A percentile compares a stretch with the other conserved stretches of the same genome.
Conservation (phyloP, 1,140 invertebrate species). For the Drosophila obscura region DNA sequence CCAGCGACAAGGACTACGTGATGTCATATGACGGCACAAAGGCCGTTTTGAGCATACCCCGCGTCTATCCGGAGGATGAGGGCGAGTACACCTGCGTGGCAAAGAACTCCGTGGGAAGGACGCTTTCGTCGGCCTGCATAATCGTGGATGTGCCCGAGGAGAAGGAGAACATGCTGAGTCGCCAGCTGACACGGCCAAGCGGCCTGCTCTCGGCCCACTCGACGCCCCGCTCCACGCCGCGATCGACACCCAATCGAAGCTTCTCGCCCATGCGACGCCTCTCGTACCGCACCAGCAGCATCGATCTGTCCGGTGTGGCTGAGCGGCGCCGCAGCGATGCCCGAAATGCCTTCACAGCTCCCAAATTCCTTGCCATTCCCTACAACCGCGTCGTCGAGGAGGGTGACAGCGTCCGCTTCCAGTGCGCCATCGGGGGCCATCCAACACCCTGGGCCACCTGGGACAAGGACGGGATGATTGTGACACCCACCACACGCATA, state of each 20-base stretch:
- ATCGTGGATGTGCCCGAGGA: conserved; percentile 93
- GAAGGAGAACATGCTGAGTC: conserved; percentile 89
- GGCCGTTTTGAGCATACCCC: conserved; percentile 89
- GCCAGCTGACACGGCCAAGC: conserved; percentile 87
- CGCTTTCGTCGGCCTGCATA: conserved; percentile 90
- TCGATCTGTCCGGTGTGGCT: conserved; percentile 65
- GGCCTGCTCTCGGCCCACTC: conserved; percentile 88
- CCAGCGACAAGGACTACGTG: conserved; percentile 86
- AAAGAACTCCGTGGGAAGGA: conserved; percentile 91
- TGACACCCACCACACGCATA: conserved; percentile 88
- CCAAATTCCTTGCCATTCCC: conserved; percentile 94
- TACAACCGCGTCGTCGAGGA: conserved; percentile 93
- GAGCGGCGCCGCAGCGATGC: conserved; percentile 84
- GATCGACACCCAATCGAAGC: conserved; percentile 88
- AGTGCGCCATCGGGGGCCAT: conserved; percentile 91
- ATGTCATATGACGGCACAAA: conserved; percentile 88
- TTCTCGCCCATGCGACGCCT: conserved; percentile 85
- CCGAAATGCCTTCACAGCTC: conserved; percentile 84
- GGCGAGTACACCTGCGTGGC: conserved; percentile 95
- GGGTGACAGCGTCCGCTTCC: conserved; percentile 91
- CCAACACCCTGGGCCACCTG: conserved; percentile 91
- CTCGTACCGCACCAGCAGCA: conserved; percentile 73
- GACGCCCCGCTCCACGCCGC: conserved; percentile 89
- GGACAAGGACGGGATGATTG: conserved; percentile 90
- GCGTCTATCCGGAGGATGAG: conserved; percentile 93